Percentiles rank a stretch among this genome's conserved stretches.
Evolutionary conservation across 2,888 invertebrate genomes (phyloP).

Genomic region (Drosophila robusta): DNA sequence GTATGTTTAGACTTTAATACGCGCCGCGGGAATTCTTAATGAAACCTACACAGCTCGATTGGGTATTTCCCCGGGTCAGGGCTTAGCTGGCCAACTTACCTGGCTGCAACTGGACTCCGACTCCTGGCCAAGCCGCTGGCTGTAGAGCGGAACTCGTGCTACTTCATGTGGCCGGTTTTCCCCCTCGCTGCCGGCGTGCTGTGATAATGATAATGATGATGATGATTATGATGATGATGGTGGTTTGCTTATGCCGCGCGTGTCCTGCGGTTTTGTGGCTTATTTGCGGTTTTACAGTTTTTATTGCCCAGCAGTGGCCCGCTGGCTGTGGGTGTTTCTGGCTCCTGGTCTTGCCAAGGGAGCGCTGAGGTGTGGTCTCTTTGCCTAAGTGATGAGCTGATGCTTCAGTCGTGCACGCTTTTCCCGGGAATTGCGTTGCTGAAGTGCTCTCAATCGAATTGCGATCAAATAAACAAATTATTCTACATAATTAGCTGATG

Average conservation of each 20-base stretch:
- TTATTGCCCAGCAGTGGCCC: slow-evolving; percentile 55
- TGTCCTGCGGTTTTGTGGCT: slow-evolving; percentile 71
- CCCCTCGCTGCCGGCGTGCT: slow-evolving; percentile 38
- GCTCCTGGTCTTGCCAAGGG: slow-evolving; percentile 14
- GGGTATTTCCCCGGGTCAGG: slow-evolving; percentile 62
- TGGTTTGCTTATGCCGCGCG: slow-evolving; percentile 60
- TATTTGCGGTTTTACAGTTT: slow-evolving; percentile 69
- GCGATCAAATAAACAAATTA: background rate
- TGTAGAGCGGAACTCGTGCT: slow-evolving; percentile 20
- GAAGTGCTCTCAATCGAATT: slow-evolving; percentile 11
- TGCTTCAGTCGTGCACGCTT: slow-evolving; percentile 18
- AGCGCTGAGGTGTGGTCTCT: slow-evolving; percentile 66
- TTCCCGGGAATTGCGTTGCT: slow-evolving; percentile 28
- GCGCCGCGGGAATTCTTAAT: slow-evolving; percentile 78
- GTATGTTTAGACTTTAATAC: slow-evolving; percentile 82
- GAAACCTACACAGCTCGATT: slow-evolving; percentile 49
- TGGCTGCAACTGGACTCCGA: slow-evolving; percentile 34
- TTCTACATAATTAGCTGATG: background rate
- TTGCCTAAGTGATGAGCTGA: slow-evolving; percentile 59
- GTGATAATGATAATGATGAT: slow-evolving; percentile 55
- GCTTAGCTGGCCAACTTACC: slow-evolving; percentile 53
- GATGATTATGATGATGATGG: slow-evolving; percentile 30
- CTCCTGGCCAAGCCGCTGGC: slow-evolving; percentile 10
- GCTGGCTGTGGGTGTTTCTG: slow-evolving; percentile 66
- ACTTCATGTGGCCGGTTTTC: slow-evolving; percentile 58